Conservation (phyloP, 2,113 vertebrate genomes). For the Corythaixoides concolor region DNA sequence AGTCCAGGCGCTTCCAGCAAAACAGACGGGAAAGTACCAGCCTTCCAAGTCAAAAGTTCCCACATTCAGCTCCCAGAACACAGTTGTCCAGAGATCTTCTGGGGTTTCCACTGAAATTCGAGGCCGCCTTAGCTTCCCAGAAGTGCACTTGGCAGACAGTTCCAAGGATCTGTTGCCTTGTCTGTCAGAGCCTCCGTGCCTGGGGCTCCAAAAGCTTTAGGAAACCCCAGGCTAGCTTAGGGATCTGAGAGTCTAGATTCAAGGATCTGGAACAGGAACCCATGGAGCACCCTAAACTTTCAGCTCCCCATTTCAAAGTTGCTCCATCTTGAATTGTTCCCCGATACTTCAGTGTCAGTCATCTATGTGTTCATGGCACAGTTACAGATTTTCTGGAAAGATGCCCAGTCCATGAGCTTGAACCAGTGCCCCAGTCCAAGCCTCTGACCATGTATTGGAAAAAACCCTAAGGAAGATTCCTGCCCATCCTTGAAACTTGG, state of each 20-base stretch:
- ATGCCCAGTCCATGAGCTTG: neutral
- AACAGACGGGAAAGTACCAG: neutral
- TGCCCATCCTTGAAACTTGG: constrained; percentile 44
- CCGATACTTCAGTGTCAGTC: neutral
- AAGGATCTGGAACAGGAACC: neutral
- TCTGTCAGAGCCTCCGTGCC: neutral
- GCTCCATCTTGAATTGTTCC: neutral
- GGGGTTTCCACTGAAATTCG: neutral
- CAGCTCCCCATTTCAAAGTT: neutral
- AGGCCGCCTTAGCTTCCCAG: neutral
- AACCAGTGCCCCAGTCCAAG: neutral
- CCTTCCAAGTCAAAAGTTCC: neutral
- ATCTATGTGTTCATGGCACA: neutral
- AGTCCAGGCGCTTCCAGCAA: neutral
- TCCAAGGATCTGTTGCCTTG: neutral
- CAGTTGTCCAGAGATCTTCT: neutral
- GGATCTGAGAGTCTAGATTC: neutral
- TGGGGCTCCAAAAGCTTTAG: neutral
- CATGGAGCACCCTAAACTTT: neutral
- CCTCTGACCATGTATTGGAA: constrained; percentile 4
- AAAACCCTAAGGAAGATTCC: neutral
- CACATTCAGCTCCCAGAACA: neutral
- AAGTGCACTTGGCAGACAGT: neutral
- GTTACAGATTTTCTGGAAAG: neutral
- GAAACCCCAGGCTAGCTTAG: neutral